Evolutionary conservation across 1,140 invertebrate species (phyloP).

Genomic region (Ostrea edulis): DNA sequence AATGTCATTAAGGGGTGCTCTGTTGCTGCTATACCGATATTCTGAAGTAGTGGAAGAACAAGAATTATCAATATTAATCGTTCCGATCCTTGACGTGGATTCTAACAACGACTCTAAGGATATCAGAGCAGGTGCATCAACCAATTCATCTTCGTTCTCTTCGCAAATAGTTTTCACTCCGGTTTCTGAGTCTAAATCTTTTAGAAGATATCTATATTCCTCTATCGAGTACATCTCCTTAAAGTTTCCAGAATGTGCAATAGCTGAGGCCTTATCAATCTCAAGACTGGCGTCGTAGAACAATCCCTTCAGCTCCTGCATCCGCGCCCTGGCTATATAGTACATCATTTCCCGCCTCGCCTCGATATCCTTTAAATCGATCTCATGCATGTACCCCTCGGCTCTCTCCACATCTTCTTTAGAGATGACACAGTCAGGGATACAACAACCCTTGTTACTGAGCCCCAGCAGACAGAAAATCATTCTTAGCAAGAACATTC

Average conservation of each 20-base stretch:
- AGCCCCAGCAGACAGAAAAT: conserved; percentile 60
- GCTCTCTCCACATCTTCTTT: conserved; percentile 39
- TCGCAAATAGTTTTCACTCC: not conserved
- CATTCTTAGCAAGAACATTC: conserved; percentile 63
- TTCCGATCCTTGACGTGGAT: not conserved
- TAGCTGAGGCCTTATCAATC: not conserved
- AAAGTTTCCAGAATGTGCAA: conserved; percentile 47
- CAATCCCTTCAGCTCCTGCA: conserved; percentile 34
- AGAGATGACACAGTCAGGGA: conserved; percentile 40
- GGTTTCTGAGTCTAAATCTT: not conserved
- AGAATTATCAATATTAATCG: not conserved
- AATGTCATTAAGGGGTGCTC: not conserved
- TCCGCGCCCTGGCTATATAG: conserved; percentile 53
- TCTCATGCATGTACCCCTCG: conserved; percentile 30
- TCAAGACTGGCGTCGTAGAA: not conserved
- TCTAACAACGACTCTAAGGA: not conserved
- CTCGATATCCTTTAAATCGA: conserved; percentile 57
- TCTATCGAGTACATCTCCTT: conserved; percentile 49
- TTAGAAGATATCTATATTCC: not conserved
- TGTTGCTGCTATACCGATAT: not conserved
- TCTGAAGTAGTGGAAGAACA: not conserved
- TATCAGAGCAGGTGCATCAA: not conserved
- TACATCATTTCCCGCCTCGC: conserved; percentile 61
- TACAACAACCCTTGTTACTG: conserved; percentile 58
- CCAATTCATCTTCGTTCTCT: not conserved